These are phyloP conservation scores for Petrosia ficiformis DNA, from an alignment of 37 sponge, comb jelly and placozoan genomes.

Conservation along the genomic window DNA sequence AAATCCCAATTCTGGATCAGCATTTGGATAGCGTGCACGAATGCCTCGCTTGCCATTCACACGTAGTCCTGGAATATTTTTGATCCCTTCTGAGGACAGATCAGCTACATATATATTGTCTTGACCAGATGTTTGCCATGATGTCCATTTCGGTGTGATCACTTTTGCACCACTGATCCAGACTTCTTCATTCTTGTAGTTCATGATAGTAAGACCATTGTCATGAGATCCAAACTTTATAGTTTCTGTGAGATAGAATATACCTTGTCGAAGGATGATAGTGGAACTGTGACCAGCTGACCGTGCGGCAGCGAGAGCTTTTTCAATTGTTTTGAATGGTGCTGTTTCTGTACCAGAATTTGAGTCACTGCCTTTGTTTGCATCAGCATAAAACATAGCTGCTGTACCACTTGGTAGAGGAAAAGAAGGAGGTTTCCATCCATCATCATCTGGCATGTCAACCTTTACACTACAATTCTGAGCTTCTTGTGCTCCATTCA, in stretches of 20 bases:
- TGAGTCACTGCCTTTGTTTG: slow-evolving; percentile 50
- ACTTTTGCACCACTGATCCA: slow-evolving; percentile 60
- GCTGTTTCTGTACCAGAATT: slow-evolving; percentile 37
- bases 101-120: slow-evolving; percentile 26
- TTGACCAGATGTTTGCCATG: background rate
- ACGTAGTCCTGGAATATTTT: slow-evolving; percentile 26
- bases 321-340: slow-evolving; percentile 39
- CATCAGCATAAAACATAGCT: slow-evolving; percentile 33
- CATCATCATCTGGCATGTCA: background rate
- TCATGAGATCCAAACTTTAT: slow-evolving; percentile 34
- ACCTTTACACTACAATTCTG: slow-evolving; percentile 31
- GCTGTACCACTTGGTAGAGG: background rate
- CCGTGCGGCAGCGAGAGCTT: slow-evolving; percentile 18
- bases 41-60: slow-evolving; percentile 37
- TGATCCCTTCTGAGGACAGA: slow-evolving; percentile 11
- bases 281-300: background rate
- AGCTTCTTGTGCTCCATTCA: slow-evolving; percentile 47
- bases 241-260: slow-evolving; percentile 49
- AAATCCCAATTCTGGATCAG: slow-evolving; percentile 38
- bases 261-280: slow-evolving; percentile 54
- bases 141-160: slow-evolving; percentile 34
- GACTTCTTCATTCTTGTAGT: slow-evolving; percentile 46
- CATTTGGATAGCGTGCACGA: slow-evolving; percentile 45
- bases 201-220: slow-evolving; percentile 35
- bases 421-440: background rate